Percentiles rank a stretch among this genome's conserved stretches.
Evolutionary conservation across 2,797 vertebrate species (phyloP).

Genomic region (Lepus oiostolus): DNA sequence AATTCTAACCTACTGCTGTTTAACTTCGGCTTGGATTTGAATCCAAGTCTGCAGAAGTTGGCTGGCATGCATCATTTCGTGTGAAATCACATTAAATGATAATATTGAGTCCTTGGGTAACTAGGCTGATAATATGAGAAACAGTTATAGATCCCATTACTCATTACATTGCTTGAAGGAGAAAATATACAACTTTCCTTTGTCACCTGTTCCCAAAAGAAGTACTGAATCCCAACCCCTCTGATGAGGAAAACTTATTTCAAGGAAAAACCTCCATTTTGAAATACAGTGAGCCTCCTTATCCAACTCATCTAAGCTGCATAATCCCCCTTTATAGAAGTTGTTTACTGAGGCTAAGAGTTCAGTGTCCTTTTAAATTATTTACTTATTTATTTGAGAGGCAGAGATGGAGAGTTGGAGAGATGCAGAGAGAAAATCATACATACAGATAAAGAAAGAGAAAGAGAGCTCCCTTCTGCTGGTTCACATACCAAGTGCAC

Average conservation of each 20-base stretch:
- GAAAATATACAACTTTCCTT: constrained; percentile 54
- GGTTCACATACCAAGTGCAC: too few relatives aligned
- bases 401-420: too few relatives aligned
- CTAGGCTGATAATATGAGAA: not conserved
- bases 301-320: not conserved
- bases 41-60: constrained; percentile 55
- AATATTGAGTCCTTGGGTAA: not conserved
- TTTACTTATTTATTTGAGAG: not conserved
- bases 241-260: not conserved
- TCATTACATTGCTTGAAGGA: not conserved
- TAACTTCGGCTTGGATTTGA: constrained; percentile 7
- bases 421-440: too few relatives aligned
- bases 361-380: not conserved
- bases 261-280: not conserved
- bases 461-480: too few relatives aligned
- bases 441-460: too few relatives aligned
- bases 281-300: not conserved
- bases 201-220: not conserved
- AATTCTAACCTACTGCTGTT: not conserved
- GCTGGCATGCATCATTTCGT: not conserved
- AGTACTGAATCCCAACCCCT: not conserved
- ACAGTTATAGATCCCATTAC: constrained; percentile 12
- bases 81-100: constrained; percentile 38
- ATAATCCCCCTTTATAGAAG: not conserved
- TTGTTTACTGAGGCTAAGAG: not conserved